A percentile compares a stretch with the other conserved stretches of the same genome.
Evolutionary conservation across 2,888 invertebrate genomes (phyloP).

Genomic region (Tinea trinotella): DNA sequence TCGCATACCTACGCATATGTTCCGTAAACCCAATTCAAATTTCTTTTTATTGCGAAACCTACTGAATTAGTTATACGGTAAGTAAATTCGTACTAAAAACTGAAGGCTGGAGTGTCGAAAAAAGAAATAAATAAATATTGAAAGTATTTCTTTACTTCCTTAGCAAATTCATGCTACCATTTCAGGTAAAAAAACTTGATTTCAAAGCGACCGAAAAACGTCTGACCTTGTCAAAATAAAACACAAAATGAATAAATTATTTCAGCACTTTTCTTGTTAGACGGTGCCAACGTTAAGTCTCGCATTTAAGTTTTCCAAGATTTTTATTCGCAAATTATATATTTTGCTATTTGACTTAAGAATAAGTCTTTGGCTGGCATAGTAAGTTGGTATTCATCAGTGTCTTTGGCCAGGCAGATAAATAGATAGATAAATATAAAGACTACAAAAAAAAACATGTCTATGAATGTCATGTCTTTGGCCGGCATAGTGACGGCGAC

Average conservation of each 20-base stretch:
- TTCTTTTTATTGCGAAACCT: neutral
- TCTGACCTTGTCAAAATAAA: conserved; percentile 17
- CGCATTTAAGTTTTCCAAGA: neutral
- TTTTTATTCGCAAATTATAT: no score
- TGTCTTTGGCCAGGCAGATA: no score
- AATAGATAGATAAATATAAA: no score
- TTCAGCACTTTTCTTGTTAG: conserved; percentile 2
- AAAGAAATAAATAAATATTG: neutral
- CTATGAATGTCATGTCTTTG: no score
- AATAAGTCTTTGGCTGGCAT: no score
- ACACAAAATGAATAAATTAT: conserved; percentile 16
- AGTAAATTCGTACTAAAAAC: neutral
- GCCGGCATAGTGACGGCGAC: no score
- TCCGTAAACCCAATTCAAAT: no score
- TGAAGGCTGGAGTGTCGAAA: neutral
- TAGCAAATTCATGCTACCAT: neutral
- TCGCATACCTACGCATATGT: no score
- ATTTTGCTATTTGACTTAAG: no score
- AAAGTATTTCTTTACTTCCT: neutral
- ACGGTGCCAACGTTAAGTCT: neutral
- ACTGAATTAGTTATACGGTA: no score
- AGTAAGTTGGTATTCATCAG: no score
- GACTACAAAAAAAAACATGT: no score
- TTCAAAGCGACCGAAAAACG: conserved; percentile 16
- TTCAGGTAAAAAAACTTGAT: conserved; percentile 14